These are phyloP conservation scores for Rhopalosiphum nymphaeae DNA, from an alignment of 2,888 invertebrate genomes.

Conservation along the genomic window DNA sequence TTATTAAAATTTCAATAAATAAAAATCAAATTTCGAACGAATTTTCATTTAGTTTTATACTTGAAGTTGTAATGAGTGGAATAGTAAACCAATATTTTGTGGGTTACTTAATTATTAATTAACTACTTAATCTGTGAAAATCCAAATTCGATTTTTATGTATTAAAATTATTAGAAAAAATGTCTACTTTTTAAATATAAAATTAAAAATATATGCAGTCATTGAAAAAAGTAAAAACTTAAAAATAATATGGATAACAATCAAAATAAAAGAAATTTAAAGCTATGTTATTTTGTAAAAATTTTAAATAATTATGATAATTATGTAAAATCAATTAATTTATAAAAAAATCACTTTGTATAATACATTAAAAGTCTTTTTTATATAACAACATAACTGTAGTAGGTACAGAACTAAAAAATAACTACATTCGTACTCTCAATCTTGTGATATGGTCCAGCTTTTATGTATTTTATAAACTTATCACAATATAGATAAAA, in stretches of 20 bases:
- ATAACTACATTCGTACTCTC: not conserved
- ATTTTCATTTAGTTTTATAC: not conserved
- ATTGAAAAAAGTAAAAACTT: not conserved
- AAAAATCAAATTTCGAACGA: not conserved
- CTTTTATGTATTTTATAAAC: no score
- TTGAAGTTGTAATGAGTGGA: no score
- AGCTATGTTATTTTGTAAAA: no score
- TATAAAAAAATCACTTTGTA: not conserved
- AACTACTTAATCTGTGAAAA: no score
- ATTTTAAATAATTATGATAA: no score
- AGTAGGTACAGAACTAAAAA: not conserved
- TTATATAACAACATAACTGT: not conserved
- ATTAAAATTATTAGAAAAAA: not conserved
- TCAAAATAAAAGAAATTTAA: no score
- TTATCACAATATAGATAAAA: not conserved
- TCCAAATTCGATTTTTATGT: not conserved
- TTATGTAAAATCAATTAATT: not conserved
- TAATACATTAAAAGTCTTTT: not conserved
- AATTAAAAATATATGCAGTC: not conserved
- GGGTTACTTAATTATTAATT: no score
- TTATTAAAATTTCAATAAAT: not conserved
- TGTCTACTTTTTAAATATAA: not conserved
- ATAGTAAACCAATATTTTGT: no score
- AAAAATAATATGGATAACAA: no score
- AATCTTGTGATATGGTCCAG: no score